These are phyloP conservation scores for Alviniconcha marisindica DNA, from an alignment of 1,140 invertebrate genomes.

Conservation along the genomic window DNA sequence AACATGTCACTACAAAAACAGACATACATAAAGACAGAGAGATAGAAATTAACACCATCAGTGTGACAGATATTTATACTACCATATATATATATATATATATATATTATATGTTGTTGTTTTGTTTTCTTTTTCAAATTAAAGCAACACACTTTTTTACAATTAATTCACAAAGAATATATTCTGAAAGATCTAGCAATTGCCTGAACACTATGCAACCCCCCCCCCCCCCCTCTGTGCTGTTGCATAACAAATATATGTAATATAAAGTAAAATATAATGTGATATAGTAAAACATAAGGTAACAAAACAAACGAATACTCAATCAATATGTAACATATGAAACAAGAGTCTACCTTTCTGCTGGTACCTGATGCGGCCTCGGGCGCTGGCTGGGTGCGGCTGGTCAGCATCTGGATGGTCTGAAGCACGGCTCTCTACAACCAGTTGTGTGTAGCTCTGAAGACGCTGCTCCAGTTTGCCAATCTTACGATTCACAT, in stretches of 20 bases:
- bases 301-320: no score
- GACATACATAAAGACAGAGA: no score
- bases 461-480: constrained; percentile 70
- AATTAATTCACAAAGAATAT: no score
- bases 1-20: constrained; percentile 1
- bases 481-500: constrained; percentile 71
- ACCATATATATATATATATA: no score
- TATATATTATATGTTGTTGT: no score
- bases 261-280: no score
- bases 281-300: no score
- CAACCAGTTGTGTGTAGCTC: constrained; percentile 67
- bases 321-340: no score
- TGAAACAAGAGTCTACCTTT: constrained; percentile 60
- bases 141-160: constrained; percentile 4
- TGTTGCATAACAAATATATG: no score
- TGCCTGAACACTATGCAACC: no score
- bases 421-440: constrained; percentile 67
- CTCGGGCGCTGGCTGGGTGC: constrained; percentile 55
- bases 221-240: no score
- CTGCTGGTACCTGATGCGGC: constrained; percentile 59
- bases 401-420: constrained; percentile 51
- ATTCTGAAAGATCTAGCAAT: no score
- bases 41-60: constrained; percentile 12
- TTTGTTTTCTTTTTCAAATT: background rate
- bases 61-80: constrained; percentile 1